These are phyloP conservation scores for Lepidurus couesii DNA, from an alignment of 1,140 invertebrate species.

Conservation along the genomic window DNA sequence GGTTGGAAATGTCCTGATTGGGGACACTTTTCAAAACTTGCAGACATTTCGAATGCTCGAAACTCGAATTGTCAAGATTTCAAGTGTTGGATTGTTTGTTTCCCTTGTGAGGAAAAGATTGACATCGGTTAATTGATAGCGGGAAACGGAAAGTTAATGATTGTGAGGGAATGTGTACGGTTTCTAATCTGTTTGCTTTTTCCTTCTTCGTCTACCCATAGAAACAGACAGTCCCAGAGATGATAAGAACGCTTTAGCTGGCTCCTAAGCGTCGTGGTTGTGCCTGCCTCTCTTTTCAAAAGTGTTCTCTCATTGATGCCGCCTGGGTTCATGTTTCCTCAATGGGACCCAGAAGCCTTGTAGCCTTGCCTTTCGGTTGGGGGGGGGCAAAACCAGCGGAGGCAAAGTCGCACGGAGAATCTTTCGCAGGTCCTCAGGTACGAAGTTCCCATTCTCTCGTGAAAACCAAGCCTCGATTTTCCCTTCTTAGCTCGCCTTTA, in stretches of 20 bases:
- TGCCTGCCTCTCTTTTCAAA: background rate
- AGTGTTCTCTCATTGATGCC: slow-evolving; percentile 16
- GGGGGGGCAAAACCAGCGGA: background rate
- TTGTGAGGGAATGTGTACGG: background rate
- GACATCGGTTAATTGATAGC: background rate
- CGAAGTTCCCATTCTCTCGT: background rate
- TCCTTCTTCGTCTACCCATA: background rate
- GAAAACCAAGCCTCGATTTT: background rate
- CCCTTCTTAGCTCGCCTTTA: background rate
- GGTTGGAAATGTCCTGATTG: too few relatives aligned
- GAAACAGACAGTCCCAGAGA: background rate
- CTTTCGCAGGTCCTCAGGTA: background rate
- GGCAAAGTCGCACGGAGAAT: background rate
- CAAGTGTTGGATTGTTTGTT: background rate
- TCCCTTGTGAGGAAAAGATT: background rate
- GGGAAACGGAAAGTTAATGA: background rate
- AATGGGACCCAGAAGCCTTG: slow-evolving; percentile 13
- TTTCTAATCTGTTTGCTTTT: slow-evolving; percentile 10
- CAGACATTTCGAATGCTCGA: too few relatives aligned
- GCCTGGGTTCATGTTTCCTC: slow-evolving; percentile 3
- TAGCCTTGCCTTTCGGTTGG: too few relatives aligned
- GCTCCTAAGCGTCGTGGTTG: background rate
- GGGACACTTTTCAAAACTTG: too few relatives aligned
- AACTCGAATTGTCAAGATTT: too few relatives aligned
- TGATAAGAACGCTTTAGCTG: slow-evolving; percentile 1